Base-by-base conservation (phyloP, 2,113 vertebrate species). In the Talpa occidentalis region DNA sequence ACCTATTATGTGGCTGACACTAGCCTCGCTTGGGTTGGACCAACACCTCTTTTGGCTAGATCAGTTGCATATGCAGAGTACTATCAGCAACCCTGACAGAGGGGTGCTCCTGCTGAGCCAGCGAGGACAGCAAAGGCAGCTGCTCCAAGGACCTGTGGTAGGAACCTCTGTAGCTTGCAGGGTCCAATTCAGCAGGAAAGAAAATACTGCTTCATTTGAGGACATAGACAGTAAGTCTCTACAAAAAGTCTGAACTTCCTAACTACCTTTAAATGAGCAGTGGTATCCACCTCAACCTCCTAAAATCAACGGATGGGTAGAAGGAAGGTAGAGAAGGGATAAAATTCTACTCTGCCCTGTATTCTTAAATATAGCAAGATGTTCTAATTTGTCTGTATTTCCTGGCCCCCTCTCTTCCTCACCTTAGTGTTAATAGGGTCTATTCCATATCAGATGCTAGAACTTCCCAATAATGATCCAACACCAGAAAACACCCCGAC, bases 401-500 rank as follows among this genome's bases (percentile, higher is more conserved):
- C 10, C 16, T 12, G 3, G 40, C 49, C 47, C 0, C 0, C 2
- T 28, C 8, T 62, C 37, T 30, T 26, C 28, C 3, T 2, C 3
- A 11, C 6, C 14, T 79, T 15, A 74, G 10, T 24, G 8, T 21
- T 17, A 26, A 22, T n/a, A 19, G 40, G 32, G 17, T 2, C 22
- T 78, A 60, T 28, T 32, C 42, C 24, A 7, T 30, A 70, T 44
- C 14, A 82, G 74, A 52, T 11, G 37, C 44, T 40, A 56, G 64
- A 88, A 73, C 26, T 17, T 54, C 21, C 60, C 2, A 6, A 8
- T 22, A 17, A 35, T 40, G 35, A 66, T 3, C 60, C 2, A 66
- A 12, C 54, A 52, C 14, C 12, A 84, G 67, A 54, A 10, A 60
- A 26, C 0, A 2, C 7, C 37, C 35, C 10, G 3, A 9, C n/a